Evolutionary conservation across 2,797 vertebrate species (phyloP).

Genomic region (Falco peregrinus): DNA sequence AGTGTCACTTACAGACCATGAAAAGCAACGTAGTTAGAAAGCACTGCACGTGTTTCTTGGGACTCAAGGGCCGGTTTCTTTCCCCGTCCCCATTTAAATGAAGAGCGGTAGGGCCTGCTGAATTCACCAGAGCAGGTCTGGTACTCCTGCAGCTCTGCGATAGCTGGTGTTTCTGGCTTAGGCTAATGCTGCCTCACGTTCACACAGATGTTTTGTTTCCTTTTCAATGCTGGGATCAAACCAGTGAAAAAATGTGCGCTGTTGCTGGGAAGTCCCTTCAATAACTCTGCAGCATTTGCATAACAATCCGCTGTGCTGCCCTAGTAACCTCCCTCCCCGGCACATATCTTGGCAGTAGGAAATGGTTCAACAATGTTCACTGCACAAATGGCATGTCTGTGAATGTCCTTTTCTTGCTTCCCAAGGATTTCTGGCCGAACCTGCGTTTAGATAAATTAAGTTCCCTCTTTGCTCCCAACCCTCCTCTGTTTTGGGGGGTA

Average conservation of each 20-base stretch:
- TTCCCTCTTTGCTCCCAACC: background rate
- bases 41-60: background rate
- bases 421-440: background rate
- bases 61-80: background rate
- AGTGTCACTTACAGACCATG: background rate
- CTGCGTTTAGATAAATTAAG: background rate
- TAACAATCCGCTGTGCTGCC: background rate
- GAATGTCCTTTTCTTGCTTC: background rate
- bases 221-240: slow-evolving; percentile 47
- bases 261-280: slow-evolving; percentile 57
- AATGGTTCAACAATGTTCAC: background rate
- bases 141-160: background rate
- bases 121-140: background rate
- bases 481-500: background rate
- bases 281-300: slow-evolving; percentile 32
- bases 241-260: slow-evolving; percentile 4
- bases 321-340: slow-evolving; percentile 25
- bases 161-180: background rate
- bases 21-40: background rate
- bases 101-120: background rate
- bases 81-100: background rate
- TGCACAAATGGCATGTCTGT: background rate
- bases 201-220: slow-evolving; percentile 11
- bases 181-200: background rate
- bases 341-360: slow-evolving; percentile 29